Conservation (phyloP, 2,797 vertebrate genomes). For the Cyprinodon diabolis region DNA sequence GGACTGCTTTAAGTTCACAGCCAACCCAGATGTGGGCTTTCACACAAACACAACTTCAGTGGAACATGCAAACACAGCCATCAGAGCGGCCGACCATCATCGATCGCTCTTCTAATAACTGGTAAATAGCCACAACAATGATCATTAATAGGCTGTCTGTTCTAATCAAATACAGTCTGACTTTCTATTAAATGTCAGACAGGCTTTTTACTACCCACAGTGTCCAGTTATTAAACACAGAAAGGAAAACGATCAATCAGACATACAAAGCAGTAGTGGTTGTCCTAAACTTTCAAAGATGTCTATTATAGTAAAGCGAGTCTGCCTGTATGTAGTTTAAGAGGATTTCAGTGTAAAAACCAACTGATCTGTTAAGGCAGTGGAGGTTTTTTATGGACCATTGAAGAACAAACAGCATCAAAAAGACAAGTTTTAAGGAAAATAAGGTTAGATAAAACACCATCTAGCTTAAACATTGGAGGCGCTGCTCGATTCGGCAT, state of each 20-base stretch:
- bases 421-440: neutral
- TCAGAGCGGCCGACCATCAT: constrained; percentile 43
- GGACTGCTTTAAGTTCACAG: constrained; percentile 1
- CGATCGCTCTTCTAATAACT: constrained; percentile 58
- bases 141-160: constrained; percentile 56
- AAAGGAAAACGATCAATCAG: constrained; percentile 32
- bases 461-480: no score
- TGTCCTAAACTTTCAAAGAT: neutral
- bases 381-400: no score
- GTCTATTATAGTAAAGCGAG: neutral
- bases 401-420: no score
- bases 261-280: constrained; percentile 18
- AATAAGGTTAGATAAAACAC: no score
- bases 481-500: no score
- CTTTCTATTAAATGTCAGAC: constrained; percentile 49
- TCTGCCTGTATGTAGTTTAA: neutral
- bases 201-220: constrained; percentile 29
- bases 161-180: constrained; percentile 61
- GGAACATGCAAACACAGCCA: constrained; percentile 6
- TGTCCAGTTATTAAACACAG: constrained; percentile 39
- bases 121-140: constrained; percentile 56
- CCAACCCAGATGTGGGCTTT: neutral
- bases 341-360: neutral
- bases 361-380: neutral
- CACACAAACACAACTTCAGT: constrained; percentile 2